Conservation (phyloP, 1,140 invertebrate species). For the Paralvinella palmiformis region DNA sequence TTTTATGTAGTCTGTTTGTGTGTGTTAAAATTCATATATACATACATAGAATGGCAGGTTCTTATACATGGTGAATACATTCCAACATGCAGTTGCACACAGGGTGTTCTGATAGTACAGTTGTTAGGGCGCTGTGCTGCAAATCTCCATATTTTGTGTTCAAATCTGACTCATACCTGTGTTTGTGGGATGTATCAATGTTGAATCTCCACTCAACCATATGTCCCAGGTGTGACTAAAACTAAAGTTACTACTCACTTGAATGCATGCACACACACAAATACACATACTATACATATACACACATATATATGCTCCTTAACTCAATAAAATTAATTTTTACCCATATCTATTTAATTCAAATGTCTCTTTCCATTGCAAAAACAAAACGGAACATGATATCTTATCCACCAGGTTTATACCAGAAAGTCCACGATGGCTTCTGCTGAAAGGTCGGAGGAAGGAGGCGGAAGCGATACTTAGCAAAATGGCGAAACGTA, state of each 20-base stretch:
- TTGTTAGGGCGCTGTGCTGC: no score
- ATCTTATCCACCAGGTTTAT: constrained; percentile 16
- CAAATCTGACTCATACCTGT: no score
- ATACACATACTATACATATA: no score
- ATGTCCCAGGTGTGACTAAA: neutral
- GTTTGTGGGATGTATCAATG: no score
- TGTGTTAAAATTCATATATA: neutral
- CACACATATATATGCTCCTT: neutral
- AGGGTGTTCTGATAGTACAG: neutral
- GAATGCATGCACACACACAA: no score
- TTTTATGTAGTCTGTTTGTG: neutral
- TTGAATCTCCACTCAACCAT: no score
- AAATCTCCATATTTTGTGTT: no score
- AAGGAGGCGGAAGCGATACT: constrained; percentile 22
- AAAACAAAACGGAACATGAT: neutral
- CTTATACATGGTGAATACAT: neutral
- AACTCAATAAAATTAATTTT: neutral
- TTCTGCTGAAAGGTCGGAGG: constrained; percentile 20
- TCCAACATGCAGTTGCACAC: neutral
- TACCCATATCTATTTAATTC: neutral
- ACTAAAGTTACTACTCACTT: no score
- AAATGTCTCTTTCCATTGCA: neutral
- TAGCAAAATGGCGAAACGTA: constrained; percentile 21
- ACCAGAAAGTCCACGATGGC: constrained; percentile 27
- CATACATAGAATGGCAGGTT: neutral